phyloP scores from a whole-genome alignment of 2,113 vertebrate genomes.

The Hemiprocne comata region DNA sequence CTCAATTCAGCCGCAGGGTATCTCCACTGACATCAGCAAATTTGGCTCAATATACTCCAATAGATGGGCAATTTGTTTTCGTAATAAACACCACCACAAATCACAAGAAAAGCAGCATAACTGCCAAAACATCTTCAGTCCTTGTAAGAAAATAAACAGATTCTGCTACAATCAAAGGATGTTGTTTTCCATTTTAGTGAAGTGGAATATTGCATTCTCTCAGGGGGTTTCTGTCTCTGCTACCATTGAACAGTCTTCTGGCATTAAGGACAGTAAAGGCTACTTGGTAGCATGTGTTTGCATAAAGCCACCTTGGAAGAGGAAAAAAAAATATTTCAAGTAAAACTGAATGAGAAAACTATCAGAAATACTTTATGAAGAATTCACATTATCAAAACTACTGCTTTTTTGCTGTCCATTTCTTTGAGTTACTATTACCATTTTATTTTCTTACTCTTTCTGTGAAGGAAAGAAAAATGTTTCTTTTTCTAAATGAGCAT shows the following conservation, averaged over 20 bases:
- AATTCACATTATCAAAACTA: not conserved
- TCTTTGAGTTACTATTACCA: not conserved
- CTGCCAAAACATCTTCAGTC: conserved; percentile 1
- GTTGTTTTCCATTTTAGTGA: conserved; percentile 14
- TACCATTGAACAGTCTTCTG: not conserved
- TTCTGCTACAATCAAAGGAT: not conserved
- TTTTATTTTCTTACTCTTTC: not conserved
- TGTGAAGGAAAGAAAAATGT: not conserved
- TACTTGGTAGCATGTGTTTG: not conserved
- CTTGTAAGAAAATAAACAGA: not conserved
- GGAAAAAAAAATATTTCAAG: not conserved
- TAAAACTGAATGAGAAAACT: not conserved
- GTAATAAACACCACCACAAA: conserved; percentile 50
- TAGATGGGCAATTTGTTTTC: conserved; percentile 43
- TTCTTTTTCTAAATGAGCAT: not conserved
- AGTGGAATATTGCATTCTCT: not conserved
- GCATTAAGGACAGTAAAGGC: not conserved
- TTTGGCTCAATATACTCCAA: conserved; percentile 20
- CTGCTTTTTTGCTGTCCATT: not conserved
- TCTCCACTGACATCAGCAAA: conserved; percentile 20
- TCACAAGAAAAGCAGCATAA: conserved; percentile 7
- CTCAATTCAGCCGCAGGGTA: not conserved
- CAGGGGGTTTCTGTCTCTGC: not conserved
- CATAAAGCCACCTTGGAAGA: not conserved
- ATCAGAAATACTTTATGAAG: not conserved